Percentiles rank a stretch among this genome's conserved stretches.
Conservation (phyloP, 2,113 vertebrate genomes). For the Hyla sarda region DNA sequence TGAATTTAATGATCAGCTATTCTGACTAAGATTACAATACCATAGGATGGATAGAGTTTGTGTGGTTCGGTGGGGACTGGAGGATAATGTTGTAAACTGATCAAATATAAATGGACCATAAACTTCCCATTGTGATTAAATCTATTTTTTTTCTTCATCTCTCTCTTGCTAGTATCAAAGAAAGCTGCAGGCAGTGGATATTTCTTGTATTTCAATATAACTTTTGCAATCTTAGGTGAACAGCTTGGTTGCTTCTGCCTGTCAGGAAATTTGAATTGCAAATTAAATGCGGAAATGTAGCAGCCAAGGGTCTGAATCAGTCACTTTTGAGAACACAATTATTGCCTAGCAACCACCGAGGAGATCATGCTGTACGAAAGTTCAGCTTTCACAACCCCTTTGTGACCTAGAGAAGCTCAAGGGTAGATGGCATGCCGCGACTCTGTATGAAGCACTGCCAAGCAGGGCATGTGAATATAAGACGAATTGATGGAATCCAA, state of each 20-base stretch:
- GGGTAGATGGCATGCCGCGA: constrained; percentile 42
- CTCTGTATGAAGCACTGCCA: background rate
- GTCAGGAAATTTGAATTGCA: constrained; percentile 84
- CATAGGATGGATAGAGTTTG: background rate
- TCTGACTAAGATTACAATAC: background rate
- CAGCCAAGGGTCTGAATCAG: constrained; percentile 70
- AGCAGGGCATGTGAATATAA: background rate
- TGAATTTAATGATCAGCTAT: constrained; percentile 30
- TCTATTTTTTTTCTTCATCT: constrained; percentile 24
- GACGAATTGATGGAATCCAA: background rate
- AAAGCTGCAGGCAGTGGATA: constrained; percentile 72
- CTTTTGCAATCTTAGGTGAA: constrained; percentile 79
- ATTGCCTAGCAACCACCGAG: constrained; percentile 77
- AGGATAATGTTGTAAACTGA: background rate
- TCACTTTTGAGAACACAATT: constrained; percentile 69
- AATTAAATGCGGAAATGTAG: constrained; percentile 72
- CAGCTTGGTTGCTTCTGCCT: constrained; percentile 81
- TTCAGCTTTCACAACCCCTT: constrained; percentile 58
- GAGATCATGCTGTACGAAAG: constrained; percentile 46
- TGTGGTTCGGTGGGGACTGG: background rate
- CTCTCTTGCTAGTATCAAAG: constrained; percentile 68
- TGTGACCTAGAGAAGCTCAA: constrained; percentile 49
- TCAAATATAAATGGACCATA: constrained; percentile 9
- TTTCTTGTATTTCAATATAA: constrained; percentile 78
- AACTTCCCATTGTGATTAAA: background rate